These are phyloP conservation scores for Odobenus rosmarus DNA, from an alignment of 2,113 vertebrate species.

Conservation along the genomic window DNA sequence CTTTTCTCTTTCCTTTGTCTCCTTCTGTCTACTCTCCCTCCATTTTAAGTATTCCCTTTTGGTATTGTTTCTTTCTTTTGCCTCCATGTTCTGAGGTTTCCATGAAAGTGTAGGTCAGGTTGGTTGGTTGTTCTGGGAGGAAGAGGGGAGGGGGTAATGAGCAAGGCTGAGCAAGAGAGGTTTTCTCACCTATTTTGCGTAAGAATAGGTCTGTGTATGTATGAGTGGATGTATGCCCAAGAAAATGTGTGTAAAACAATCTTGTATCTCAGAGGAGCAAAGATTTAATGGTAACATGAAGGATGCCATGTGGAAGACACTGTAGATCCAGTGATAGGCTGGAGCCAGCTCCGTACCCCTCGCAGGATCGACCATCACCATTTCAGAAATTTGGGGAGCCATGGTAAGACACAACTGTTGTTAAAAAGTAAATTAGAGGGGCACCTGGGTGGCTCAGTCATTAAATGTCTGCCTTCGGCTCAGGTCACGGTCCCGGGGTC, in stretches of 20 bases:
- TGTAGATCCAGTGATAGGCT: rapidly evolving
- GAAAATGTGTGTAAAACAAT: neutral
- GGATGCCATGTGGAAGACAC: neutral
- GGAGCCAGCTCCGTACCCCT: rapidly evolving
- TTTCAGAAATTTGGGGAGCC: neutral
- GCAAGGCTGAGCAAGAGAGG: neutral
- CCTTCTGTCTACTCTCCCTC: neutral
- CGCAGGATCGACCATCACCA: rapidly evolving
- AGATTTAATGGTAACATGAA: neutral
- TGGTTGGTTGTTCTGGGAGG: neutral
- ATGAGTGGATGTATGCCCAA: neutral
- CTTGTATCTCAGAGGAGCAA: neutral
- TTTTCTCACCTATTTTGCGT: neutral
- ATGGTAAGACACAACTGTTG: neutral
- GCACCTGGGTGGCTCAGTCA: neutral
- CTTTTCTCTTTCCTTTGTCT: neutral
- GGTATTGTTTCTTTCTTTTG: neutral
- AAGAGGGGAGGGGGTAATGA: rapidly evolving
- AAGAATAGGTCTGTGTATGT: neutral
- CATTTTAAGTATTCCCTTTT: neutral
- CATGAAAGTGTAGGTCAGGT: neutral
- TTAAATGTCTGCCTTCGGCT: neutral
- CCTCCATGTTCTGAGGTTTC: neutral
- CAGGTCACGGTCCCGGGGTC: neutral
- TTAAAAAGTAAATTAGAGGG: neutral